A percentile compares a stretch with the other conserved stretches of the same genome.
These are phyloP conservation scores for Bryconaethiops microstoma DNA, from an alignment of 2,797 vertebrate genomes.

Conservation along the genomic window DNA sequence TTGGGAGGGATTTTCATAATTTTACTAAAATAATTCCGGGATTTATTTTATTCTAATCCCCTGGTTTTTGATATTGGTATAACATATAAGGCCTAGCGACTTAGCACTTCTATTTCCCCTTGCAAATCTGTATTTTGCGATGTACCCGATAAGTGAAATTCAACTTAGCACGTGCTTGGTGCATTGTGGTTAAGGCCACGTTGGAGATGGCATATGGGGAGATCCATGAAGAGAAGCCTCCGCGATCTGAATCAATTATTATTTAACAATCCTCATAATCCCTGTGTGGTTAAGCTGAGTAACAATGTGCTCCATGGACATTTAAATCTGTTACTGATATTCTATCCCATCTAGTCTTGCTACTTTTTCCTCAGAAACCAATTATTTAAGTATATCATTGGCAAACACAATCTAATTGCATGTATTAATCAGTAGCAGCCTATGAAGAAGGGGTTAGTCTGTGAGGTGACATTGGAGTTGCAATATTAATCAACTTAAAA, in stretches of 20 bases:
- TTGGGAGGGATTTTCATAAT: conserved; percentile 72
- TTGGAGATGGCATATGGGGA: conserved; percentile 12
- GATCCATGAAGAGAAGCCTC: not conserved
- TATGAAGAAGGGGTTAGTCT: not conserved
- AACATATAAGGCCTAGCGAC: conserved; percentile 64
- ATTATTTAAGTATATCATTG: not conserved
- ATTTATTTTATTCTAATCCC: conserved; percentile 71
- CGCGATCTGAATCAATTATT: conserved; percentile 27
- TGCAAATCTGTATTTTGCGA: conserved; percentile 21
- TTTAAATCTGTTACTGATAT: not conserved
- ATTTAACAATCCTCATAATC: conserved; percentile 29
- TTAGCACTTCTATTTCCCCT: conserved; percentile 43
- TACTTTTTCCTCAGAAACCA: not conserved
- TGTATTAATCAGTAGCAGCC: not conserved
- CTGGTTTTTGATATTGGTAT: conserved; percentile 74
- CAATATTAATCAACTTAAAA: too few relatives aligned
- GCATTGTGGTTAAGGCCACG: conserved; percentile 41
- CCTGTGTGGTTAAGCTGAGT: conserved; percentile 22
- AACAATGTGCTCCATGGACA: not conserved
- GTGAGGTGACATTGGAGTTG: too few relatives aligned
- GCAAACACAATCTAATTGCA: conserved; percentile 12
- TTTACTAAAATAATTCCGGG: conserved; percentile 76
- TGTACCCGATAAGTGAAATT: conserved; percentile 43
- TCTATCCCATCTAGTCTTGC: not conserved
- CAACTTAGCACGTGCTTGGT: conserved; percentile 24